A percentile compares a stretch with the other conserved stretches of the same genome.
Evolutionary conservation across 2,797 vertebrate species (phyloP).

Genomic region (Rhinatrema bivittatum): DNA sequence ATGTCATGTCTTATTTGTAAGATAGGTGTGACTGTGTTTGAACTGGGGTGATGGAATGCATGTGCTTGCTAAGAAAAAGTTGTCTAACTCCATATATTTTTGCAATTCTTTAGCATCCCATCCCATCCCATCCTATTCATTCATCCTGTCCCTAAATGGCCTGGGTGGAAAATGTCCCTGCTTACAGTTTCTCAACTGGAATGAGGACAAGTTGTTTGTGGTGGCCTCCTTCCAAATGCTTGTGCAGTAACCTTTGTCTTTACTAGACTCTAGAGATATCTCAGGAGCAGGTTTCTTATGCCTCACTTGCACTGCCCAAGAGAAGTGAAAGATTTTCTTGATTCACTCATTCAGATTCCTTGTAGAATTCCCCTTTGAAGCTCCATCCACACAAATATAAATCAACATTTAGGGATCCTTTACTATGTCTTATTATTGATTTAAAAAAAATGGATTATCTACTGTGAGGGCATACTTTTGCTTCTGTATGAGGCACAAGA

Average conservation of each 20-base stretch:
- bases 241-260: conserved; percentile 57
- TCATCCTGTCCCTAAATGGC: conserved; percentile 59
- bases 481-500: too few species aligned
- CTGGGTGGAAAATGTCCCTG: conserved; percentile 44
- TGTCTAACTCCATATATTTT: conserved; percentile 40
- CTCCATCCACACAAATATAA: too few species aligned
- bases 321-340: conserved; percentile 18
- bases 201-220: conserved; percentile 59
- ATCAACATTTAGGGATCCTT: too few species aligned
- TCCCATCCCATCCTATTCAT: conserved; percentile 44
- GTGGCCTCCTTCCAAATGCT: conserved; percentile 59
- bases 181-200: conserved; percentile 59
- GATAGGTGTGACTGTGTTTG: conserved; percentile 32
- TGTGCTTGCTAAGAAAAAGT: conserved; percentile 9
- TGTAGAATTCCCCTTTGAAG: conserved; percentile 8
- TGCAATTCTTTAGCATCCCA: conserved; percentile 47
- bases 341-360: conserved; percentile 11
- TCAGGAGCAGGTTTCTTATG: conserved; percentile 44
- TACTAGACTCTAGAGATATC: conserved; percentile 52
- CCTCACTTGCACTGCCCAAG: conserved; percentile 13
- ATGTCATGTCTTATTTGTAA: conserved; percentile 7
- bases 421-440: too few species aligned
- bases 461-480: too few species aligned
- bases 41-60: conserved; percentile 19
- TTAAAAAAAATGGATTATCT: too few species aligned